A percentile compares a stretch with the other conserved stretches of the same genome.
phyloP scores from a whole-genome alignment of 2,113 vertebrate genomes.

The Zosterops lateralis region DNA sequence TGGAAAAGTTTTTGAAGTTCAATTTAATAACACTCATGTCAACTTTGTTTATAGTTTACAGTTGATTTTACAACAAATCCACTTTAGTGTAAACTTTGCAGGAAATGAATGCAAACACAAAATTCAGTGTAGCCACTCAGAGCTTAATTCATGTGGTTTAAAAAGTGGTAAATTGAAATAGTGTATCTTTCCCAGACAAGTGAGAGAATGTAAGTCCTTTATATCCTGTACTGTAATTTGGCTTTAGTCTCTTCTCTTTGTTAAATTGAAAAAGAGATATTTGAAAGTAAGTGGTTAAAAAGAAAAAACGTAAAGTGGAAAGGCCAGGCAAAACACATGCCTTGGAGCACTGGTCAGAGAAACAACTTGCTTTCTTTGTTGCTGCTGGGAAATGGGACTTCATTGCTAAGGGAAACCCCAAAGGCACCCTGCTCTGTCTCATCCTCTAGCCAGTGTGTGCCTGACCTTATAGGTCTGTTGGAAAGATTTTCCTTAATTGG shows the following conservation, averaged over 20 bases:
- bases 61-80: not conserved
- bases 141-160: not conserved
- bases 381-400: not conserved
- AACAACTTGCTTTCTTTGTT: not conserved
- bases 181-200: not conserved
- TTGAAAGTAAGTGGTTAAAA: not conserved
- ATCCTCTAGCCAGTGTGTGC: not conserved
- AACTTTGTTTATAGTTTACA: not conserved
- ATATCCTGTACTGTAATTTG: not conserved
- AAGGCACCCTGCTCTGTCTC: not conserved
- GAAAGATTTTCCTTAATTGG: not conserved
- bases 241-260: not conserved
- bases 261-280: not conserved
- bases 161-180: not conserved
- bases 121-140: not conserved
- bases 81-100: not conserved
- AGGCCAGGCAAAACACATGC: not conserved
- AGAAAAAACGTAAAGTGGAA: not conserved
- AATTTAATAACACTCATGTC: not conserved
- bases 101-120: slow-evolving; percentile 1
- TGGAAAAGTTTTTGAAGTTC: slow-evolving; percentile 13
- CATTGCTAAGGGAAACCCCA: not conserved
- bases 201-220: not conserved
- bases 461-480: not conserved
- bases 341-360: not conserved